These are phyloP conservation scores for Papilio polyxenes DNA, from an alignment of 1,140 invertebrate species.

Conservation along the genomic window DNA sequence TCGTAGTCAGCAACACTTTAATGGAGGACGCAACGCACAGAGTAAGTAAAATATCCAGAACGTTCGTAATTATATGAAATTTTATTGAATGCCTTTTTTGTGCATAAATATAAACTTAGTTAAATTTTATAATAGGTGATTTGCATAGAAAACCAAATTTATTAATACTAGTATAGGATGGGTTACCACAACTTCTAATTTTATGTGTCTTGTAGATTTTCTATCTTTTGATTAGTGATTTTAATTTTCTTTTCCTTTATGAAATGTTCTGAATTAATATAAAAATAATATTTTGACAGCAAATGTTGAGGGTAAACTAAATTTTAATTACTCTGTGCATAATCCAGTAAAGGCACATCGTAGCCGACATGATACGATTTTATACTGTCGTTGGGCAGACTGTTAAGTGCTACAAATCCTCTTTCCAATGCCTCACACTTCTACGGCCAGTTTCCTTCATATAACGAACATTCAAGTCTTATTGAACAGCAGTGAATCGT, in stretches of 20 bases:
- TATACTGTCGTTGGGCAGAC: constrained; percentile 71
- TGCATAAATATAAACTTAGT: background rate
- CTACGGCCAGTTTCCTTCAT: constrained; percentile 55
- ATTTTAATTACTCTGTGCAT: constrained; percentile 60
- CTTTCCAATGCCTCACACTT: constrained; percentile 63
- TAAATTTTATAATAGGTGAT: background rate
- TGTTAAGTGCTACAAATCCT: constrained; percentile 78
- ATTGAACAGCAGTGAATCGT: constrained; percentile 52
- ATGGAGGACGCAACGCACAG: constrained; percentile 12
- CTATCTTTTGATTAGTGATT: too few relatives aligned
- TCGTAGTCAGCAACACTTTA: constrained; percentile 26
- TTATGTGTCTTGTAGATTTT: too few relatives aligned
- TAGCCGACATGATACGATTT: constrained; percentile 68
- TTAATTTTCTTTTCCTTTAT: too few relatives aligned
- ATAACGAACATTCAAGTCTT: constrained; percentile 45
- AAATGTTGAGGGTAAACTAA: constrained; percentile 13
- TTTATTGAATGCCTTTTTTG: background rate
- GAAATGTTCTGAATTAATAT: too few relatives aligned
- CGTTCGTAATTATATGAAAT: background rate
- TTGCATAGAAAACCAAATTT: background rate
- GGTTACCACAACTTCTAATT: too few relatives aligned
- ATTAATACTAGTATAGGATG: background rate
- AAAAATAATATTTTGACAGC: background rate
- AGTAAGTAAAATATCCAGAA: constrained; percentile 11
- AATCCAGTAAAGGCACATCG: constrained; percentile 71